Conservation (phyloP, 2,113 vertebrate genomes). For the Empidonax alnorum region DNA sequence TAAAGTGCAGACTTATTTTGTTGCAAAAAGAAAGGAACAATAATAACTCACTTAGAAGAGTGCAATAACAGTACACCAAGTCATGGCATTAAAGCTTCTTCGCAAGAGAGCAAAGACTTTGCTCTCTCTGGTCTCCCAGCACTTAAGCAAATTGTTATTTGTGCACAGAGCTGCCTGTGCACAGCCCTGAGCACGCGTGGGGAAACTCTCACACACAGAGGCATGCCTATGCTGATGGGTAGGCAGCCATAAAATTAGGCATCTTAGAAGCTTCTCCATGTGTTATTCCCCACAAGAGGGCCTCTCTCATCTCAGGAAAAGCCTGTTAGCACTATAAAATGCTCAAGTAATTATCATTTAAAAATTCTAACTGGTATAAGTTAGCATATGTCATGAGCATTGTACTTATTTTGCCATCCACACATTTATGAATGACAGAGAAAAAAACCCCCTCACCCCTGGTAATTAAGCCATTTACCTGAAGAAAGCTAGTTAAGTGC, state of each 20-base stretch:
- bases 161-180: background rate
- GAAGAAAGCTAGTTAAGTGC: background rate
- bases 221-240: background rate
- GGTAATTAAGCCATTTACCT: background rate
- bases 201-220: background rate
- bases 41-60: background rate
- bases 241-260: background rate
- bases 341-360: background rate
- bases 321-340: background rate
- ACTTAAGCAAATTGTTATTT: background rate
- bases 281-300: background rate
- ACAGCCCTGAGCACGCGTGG: rapidly evolving
- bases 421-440: background rate
- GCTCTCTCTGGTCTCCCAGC: background rate
- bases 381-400: background rate
- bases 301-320: background rate
- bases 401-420: background rate
- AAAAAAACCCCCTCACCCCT: background rate
- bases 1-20: background rate
- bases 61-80: background rate
- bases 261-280: background rate
- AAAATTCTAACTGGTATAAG: background rate
- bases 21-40: background rate
- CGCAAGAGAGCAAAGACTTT: background rate
- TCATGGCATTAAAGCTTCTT: background rate